Conservation (phyloP, 2,797 vertebrate genomes). For the Poecilia velifera region DNA sequence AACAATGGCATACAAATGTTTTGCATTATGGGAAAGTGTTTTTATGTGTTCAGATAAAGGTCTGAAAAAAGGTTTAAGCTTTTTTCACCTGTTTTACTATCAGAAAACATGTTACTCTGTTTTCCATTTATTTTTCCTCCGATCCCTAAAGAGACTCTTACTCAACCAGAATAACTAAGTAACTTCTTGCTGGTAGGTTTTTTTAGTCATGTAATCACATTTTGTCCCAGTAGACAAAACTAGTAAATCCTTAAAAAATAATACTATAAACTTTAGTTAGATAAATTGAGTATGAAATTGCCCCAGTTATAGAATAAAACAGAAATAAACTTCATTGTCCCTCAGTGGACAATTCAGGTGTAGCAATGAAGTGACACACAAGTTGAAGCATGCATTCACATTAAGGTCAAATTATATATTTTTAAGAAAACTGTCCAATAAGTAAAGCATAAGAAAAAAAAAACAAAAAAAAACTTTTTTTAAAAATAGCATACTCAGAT, state of each 20-base stretch:
- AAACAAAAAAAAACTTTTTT: too few species aligned
- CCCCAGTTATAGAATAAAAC: neutral
- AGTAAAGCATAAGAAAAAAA: neutral
- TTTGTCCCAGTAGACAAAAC: neutral
- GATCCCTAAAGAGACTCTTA: neutral
- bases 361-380: neutral
- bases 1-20: neutral
- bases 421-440: too few species aligned
- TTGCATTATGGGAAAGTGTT: neutral
- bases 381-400: neutral
- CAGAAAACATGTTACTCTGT: neutral
- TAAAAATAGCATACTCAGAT: too few species aligned
- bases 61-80: neutral
- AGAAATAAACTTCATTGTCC: neutral
- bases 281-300: neutral
- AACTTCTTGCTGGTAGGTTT: neutral
- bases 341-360: neutral
- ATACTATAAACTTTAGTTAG: neutral
- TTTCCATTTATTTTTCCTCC: neutral
- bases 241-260: neutral
- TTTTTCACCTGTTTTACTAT: neutral
- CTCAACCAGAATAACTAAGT: neutral
- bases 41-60: neutral
- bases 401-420: neutral
- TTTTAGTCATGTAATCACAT: neutral